phyloP scores from a whole-genome alignment of 2,888 invertebrate species.

The Papilio protenor region DNA sequence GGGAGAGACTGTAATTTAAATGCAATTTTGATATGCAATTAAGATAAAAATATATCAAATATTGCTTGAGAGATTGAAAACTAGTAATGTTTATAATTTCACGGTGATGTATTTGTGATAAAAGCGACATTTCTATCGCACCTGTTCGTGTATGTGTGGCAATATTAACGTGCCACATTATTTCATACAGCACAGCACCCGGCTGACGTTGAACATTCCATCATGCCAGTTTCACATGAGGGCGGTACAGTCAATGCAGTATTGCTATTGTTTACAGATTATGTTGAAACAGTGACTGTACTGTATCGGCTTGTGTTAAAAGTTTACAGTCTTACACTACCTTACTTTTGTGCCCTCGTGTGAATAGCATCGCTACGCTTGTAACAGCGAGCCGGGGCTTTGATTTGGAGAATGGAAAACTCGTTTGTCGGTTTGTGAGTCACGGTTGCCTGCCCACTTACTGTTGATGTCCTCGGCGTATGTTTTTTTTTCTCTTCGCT shows the following conservation, averaged over 20 bases:
- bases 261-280: not conserved
- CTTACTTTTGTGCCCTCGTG: not conserved
- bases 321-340: not conserved
- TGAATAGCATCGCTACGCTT: slow-evolving; percentile 1
- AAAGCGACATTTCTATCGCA: not conserved
- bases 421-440: slow-evolving; percentile 38
- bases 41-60: not conserved
- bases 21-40: too few species aligned
- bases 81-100: not conserved
- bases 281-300: not conserved
- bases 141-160: not conserved
- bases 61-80: not conserved
- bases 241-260: not conserved
- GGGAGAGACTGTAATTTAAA: not conserved
- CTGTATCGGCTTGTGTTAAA: not conserved
- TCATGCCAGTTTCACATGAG: not conserved
- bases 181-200: slow-evolving; percentile 3
- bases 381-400: slow-evolving; percentile 22
- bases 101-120: not conserved
- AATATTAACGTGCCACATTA: not conserved
- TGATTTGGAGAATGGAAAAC: slow-evolving; percentile 40
- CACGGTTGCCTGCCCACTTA: slow-evolving; percentile 38
- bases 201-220: slow-evolving; percentile 1
- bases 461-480: slow-evolving; percentile 34
- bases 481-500: slow-evolving; percentile 19